phyloP scores from a whole-genome alignment of 2,888 invertebrate species.

The Lacanobia oleracea region DNA sequence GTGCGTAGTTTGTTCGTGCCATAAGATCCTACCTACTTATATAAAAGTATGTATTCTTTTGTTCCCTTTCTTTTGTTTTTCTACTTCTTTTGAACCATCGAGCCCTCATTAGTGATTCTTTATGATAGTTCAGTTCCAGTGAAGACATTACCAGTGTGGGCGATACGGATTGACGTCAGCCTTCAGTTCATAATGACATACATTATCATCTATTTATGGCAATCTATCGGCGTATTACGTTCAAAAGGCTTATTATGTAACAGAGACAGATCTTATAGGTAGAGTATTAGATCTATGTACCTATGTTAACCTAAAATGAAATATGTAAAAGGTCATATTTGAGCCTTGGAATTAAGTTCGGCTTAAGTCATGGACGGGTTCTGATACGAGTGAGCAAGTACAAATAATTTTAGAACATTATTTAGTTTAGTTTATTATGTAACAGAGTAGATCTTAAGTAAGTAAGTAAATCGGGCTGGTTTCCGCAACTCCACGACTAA shows the following conservation, averaged over 20 bases:
- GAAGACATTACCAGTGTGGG: conserved; percentile 2
- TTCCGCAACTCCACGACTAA: too few species aligned
- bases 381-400: neutral
- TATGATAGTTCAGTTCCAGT: conserved; percentile 20
- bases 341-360: conserved; percentile 25
- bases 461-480: too few species aligned
- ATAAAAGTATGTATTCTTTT: conserved; percentile 30
- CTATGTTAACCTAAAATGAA: conserved; percentile 23
- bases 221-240: neutral
- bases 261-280: neutral
- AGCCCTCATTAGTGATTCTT: conserved; percentile 49
- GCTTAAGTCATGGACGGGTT: neutral
- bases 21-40: neutral
- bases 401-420: neutral
- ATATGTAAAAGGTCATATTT: conserved; percentile 33
- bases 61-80: conserved; percentile 43
- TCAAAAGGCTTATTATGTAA: neutral
- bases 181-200: conserved; percentile 3
- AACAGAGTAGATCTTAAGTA: too few species aligned
- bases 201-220: neutral
- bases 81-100: conserved; percentile 33
- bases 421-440: too few species aligned
- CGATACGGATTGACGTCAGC: conserved; percentile 10
- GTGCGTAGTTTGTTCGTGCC: neutral
- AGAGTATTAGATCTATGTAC: conserved; percentile 7